Evolutionary conservation across 2,113 vertebrate species (phyloP).

Genomic region (Suncus etruscus): DNA sequence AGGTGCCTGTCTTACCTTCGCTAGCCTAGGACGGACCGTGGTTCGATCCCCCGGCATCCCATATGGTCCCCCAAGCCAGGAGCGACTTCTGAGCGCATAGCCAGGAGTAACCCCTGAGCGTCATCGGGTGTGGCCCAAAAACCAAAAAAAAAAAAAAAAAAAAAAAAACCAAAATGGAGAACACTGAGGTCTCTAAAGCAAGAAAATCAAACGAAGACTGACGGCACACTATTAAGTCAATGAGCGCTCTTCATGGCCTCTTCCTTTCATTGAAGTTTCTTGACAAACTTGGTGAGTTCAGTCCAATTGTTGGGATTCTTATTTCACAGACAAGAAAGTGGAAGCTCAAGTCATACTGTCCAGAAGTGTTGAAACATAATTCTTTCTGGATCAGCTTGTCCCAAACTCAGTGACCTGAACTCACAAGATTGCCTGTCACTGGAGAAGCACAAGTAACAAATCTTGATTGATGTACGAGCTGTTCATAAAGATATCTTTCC

Average conservation of each 20-base stretch:
- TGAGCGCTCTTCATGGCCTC: neutral
- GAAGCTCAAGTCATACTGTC: neutral
- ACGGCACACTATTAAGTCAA: neutral
- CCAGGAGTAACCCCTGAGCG: no score
- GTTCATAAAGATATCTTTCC: constrained; percentile 32
- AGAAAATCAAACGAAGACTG: neutral
- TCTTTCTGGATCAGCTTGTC: constrained; percentile 26
- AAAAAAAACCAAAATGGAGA: neutral
- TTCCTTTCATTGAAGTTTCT: constrained; percentile 21
- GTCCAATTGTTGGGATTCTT: constrained; percentile 2
- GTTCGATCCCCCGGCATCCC: no score
- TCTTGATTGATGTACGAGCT: constrained; percentile 17
- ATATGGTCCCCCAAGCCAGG: no score
- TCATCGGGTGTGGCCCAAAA: no score
- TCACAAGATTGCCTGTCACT: neutral
- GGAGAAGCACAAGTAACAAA: neutral
- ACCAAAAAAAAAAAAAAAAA: no score
- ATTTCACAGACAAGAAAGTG: constrained; percentile 41
- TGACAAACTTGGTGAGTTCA: neutral
- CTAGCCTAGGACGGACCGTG: no score
- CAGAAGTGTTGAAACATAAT: neutral
- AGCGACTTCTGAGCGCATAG: no score
- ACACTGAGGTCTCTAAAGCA: neutral
- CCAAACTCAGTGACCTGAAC: constrained; percentile 17
- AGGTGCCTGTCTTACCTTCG: no score